phyloP scores from a whole-genome alignment of 2,113 vertebrate genomes.

The Acrocephalus arundinaceus region DNA sequence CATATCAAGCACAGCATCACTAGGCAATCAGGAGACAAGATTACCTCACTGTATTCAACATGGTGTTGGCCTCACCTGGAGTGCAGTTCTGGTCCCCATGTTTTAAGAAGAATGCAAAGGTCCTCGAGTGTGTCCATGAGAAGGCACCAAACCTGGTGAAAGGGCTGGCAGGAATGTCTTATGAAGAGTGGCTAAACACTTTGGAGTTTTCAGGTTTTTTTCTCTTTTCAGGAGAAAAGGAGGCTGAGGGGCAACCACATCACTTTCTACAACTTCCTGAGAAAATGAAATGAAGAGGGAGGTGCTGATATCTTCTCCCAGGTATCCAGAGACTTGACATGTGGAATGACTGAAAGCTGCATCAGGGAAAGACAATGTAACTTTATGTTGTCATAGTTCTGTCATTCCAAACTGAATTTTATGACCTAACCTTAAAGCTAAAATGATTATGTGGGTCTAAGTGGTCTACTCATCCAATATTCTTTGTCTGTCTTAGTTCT shows the following conservation, averaged over 20 bases:
- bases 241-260: accelerated
- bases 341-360: neutral
- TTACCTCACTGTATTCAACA: neutral
- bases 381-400: neutral
- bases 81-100: neutral
- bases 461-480: neutral
- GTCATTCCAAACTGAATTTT: neutral
- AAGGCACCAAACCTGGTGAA: neutral
- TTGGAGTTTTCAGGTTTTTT: neutral
- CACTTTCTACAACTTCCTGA: neutral
- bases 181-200: neutral
- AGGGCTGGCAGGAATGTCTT: neutral
- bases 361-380: neutral
- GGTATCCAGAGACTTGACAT: neutral
- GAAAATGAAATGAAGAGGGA: neutral
- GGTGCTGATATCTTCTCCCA: neutral
- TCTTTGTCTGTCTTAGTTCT: neutral
- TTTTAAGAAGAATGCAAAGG: neutral
- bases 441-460: neutral
- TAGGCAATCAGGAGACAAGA: neutral
- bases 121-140: neutral
- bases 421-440: neutral
- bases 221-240: neutral
- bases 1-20: neutral
- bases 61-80: neutral